Evolutionary conservation across 2,888 invertebrate species (phyloP), one percentile per base, ranked within the genome.

Genomic region (Thera obeliscata): DNA sequence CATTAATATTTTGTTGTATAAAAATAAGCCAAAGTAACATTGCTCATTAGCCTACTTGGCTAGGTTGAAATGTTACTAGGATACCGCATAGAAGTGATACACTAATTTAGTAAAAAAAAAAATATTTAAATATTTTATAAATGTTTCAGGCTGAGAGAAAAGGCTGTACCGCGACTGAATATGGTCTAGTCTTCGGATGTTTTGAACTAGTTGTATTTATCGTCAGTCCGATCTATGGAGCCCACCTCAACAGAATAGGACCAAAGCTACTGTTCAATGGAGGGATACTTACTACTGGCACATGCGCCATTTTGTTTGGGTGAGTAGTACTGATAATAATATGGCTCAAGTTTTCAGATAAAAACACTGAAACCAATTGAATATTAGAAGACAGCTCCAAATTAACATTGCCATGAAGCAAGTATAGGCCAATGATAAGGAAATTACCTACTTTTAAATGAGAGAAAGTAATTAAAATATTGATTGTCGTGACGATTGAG

Each of bases 171-270:
- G 96, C 97, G 0, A 96, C 97, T 8, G 96, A 97, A 81, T 97
- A 97, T 83, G 98, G 98, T 0, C 93, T 98, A 73, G 97, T 98
- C 0, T 98, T 98, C 84, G 98, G 98, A 1, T 94, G 97, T 54
- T 98, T 97, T 87, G 97, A 98, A 84, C 90, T 98, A 66, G 95
- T 97, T 36, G 97, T 97, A 61, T 97, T 97, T 86, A 81, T 97
- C 41, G 95, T 97, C 67, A 97, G 97, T 74, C 98, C 98, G 0
- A 78, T 98, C 12, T 97, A 97, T 81, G 98, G 98, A 54, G 96
- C 96, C 75, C 94, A 97, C 82, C 94, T 98, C 69, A 96, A 96
- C 81, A 94, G 94, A 78, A 94, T 98, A 67, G 97, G 98, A 0
- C 96, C 97, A 0, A 97, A 97, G 83, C 84, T 96, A 11, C 92